Conservation (phyloP, 2,888 invertebrate genomes). For the Aporophyla lueneburgensis region DNA sequence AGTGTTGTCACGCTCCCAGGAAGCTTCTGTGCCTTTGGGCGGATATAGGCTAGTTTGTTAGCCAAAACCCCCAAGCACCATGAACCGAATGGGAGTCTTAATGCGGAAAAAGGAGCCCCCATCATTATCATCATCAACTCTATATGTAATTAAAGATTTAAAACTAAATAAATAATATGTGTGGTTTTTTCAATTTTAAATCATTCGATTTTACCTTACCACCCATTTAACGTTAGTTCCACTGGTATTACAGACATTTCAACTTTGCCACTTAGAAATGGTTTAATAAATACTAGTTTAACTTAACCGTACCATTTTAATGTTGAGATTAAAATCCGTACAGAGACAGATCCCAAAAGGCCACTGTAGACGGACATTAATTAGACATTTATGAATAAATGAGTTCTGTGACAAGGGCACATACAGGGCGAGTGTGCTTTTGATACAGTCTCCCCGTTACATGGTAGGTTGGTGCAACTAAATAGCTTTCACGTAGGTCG, state of each 20-base stretch:
- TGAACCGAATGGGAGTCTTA: no score
- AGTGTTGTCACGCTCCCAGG: no score
- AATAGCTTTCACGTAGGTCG: background rate
- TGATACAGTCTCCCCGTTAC: background rate
- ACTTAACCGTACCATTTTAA: background rate
- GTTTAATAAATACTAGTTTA: background rate
- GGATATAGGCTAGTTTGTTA: no score
- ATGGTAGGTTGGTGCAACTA: background rate
- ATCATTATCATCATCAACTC: background rate
- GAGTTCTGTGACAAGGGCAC: background rate
- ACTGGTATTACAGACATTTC: background rate
- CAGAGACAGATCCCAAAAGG: background rate
- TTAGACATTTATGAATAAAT: constrained; percentile 19
- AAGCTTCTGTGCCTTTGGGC: no score
- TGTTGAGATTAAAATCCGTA: constrained; percentile 3
- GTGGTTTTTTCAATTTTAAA: background rate
- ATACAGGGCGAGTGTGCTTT: background rate
- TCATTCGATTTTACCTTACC: background rate
- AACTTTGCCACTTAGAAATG: background rate
- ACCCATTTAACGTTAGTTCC: no score
- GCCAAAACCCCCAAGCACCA: no score
- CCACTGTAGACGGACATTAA: constrained; percentile 2
- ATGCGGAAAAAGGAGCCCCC: no score
- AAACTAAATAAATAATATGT: no score
- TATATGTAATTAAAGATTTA: background rate